Percentiles rank a stretch among this genome's conserved stretches.
Evolutionary conservation across 2,888 invertebrate species (phyloP).

Genomic region (Idaea aversata): DNA sequence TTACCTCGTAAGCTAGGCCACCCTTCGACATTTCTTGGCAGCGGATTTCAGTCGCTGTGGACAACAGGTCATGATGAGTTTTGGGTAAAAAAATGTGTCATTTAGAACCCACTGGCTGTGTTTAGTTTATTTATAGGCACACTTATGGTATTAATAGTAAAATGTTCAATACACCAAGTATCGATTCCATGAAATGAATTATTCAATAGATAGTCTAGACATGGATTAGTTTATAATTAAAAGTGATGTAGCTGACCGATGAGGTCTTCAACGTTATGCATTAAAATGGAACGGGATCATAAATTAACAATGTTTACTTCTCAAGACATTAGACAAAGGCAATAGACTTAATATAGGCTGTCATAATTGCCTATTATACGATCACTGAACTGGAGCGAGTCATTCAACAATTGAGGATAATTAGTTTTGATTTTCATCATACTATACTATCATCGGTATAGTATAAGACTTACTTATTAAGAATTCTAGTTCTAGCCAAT

Average conservation of each 20-base stretch:
- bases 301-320: neutral
- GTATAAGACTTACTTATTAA: too few relatives aligned
- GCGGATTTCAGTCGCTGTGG: slow-evolving; percentile 91
- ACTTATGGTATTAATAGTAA: too few relatives aligned
- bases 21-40: slow-evolving; percentile 96
- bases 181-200: too few relatives aligned
- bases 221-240: too few relatives aligned
- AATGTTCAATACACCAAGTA: too few relatives aligned
- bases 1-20: slow-evolving; percentile 94
- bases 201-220: too few relatives aligned
- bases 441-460: neutral
- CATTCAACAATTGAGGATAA: neutral
- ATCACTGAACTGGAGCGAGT: neutral
- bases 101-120: too few relatives aligned
- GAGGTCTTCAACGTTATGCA: neutral
- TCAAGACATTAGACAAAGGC: neutral
- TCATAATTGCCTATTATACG: neutral
- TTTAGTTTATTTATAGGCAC: too few relatives aligned
- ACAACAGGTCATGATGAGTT: slow-evolving; percentile 11
- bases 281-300: neutral
- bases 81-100: neutral
- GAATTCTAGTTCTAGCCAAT: too few relatives aligned
- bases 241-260: neutral
- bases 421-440: neutral
- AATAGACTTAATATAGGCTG: neutral